Percentiles rank a stretch among this genome's conserved stretches.
Conservation (phyloP, 2,888 invertebrate genomes). For the Orchesella flavescens region DNA sequence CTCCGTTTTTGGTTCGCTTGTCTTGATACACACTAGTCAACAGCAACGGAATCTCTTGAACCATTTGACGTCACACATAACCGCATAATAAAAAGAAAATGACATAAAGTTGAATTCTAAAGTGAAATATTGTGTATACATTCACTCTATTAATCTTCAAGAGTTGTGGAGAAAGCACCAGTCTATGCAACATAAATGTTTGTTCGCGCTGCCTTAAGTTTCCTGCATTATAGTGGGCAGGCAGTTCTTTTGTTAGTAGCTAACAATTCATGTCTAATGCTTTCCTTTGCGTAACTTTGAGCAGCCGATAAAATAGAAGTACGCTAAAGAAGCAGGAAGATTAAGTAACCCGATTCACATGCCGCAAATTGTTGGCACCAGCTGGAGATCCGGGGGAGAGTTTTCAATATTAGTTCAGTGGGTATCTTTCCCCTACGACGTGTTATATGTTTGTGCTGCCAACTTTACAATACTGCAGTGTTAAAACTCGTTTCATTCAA, state of each 20-base stretch:
- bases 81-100: too few relatives aligned
- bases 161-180: too few relatives aligned
- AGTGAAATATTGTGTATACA: too few relatives aligned
- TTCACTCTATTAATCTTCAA: too few relatives aligned
- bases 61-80: too few relatives aligned
- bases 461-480: neutral
- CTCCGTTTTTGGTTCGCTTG: too few relatives aligned
- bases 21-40: too few relatives aligned
- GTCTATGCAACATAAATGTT: constrained; percentile 1
- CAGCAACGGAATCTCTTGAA: too few relatives aligned
- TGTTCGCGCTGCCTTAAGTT: constrained; percentile 10
- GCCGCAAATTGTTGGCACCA: constrained; percentile 27
- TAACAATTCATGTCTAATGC: constrained; percentile 22
- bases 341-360: constrained; percentile 22
- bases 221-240: neutral
- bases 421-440: too few relatives aligned
- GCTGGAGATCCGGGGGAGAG: neutral
- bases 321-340: neutral
- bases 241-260: constrained; percentile 15
- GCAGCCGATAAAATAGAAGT: neutral
- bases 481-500: too few relatives aligned
- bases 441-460: neutral
- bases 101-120: too few relatives aligned
- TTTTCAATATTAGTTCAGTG: too few relatives aligned
- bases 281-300: constrained; percentile 10